These are phyloP conservation scores for Troides aeacus DNA, from an alignment of 2,888 invertebrate species.

Conservation along the genomic window DNA sequence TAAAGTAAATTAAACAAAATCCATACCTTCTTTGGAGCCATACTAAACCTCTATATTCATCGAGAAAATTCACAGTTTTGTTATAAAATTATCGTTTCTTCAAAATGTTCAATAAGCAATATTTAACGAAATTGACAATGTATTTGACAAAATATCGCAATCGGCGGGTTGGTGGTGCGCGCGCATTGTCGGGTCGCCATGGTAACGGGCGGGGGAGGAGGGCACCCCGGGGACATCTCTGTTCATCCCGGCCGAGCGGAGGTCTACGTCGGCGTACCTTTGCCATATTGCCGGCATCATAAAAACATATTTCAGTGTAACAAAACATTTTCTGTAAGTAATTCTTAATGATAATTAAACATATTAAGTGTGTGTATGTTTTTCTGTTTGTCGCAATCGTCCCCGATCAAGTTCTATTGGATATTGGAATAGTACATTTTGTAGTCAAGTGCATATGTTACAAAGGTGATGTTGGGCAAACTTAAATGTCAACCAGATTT, in stretches of 20 bases:
- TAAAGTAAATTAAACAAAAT: conserved; percentile 17
- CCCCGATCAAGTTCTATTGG: not conserved
- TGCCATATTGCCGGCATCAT: conserved; percentile 21
- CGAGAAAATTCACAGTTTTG: conserved; percentile 26
- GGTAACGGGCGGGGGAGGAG: conserved; percentile 48
- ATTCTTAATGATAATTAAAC: not conserved
- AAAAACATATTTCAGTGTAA: conserved; percentile 12
- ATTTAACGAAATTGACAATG: conserved; percentile 55
- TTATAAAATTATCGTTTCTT: conserved; percentile 32
- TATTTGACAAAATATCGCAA: conserved; percentile 44
- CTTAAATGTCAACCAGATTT: not conserved
- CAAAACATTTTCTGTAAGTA: conserved; percentile 15
- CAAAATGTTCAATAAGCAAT: conserved; percentile 41
- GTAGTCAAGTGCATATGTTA: not conserved
- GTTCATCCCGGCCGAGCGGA: conserved; percentile 31
- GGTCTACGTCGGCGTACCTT: conserved; percentile 31
- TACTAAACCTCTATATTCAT: conserved; percentile 36
- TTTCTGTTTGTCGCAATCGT: not conserved
- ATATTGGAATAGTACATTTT: not conserved
- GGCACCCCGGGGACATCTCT: conserved; percentile 37
- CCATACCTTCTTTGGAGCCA: conserved; percentile 74
- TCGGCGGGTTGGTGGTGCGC: conserved; percentile 50
- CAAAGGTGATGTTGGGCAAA: not conserved
- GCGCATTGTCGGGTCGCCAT: conserved; percentile 63
- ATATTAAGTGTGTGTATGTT: not conserved